phyloP scores from a whole-genome alignment of 2,797 vertebrate genomes.

The Eurystomus glaucurus region DNA sequence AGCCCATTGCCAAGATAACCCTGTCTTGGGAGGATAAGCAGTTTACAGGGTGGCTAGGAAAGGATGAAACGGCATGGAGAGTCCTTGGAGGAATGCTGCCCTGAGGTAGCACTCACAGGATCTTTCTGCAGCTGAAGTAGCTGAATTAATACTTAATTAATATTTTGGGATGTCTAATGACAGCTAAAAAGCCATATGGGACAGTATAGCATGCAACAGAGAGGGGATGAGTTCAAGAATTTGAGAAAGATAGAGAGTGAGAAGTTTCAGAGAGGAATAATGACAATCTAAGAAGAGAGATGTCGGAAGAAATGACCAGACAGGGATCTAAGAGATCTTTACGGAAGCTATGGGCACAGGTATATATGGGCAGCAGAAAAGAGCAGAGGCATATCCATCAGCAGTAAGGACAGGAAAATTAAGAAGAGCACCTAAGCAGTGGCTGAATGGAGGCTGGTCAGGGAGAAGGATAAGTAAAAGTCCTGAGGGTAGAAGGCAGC shows the following conservation, averaged over 20 bases:
- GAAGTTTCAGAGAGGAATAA: neutral
- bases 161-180: neutral
- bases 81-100: neutral
- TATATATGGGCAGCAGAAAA: neutral
- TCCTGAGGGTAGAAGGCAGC: neutral
- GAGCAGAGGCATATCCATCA: neutral
- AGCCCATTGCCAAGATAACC: neutral
- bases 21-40: neutral
- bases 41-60: rapidly evolving
- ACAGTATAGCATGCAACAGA: neutral
- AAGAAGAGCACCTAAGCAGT: neutral
- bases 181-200: neutral
- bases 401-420: neutral
- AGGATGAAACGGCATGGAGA: neutral
- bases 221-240: neutral
- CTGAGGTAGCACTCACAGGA: neutral
- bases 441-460: neutral
- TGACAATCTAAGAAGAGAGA: neutral
- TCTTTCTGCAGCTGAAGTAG: neutral
- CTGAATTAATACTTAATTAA: neutral
- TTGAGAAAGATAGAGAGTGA: neutral
- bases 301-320: neutral
- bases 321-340: neutral
- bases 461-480: neutral
- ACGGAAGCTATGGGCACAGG: neutral